phyloP scores from a whole-genome alignment of 2,888 invertebrate genomes.

The Panzeria rudis region DNA sequence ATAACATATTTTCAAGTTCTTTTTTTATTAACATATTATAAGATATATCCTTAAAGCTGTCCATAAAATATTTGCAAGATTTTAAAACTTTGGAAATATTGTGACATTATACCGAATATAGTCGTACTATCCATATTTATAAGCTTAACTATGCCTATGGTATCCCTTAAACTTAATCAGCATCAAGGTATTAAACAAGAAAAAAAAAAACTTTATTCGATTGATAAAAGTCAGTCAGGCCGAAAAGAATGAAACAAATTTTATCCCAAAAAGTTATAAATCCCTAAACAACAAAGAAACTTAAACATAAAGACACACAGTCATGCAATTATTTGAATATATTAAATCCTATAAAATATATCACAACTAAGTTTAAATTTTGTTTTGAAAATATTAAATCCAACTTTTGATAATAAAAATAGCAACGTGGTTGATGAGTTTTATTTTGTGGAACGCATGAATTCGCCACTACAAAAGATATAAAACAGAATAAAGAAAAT shows the following conservation, averaged over 20 bases:
- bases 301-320: not conserved
- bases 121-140: not conserved
- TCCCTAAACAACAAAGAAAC: not conserved
- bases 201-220: conserved; percentile 29
- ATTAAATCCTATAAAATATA: not conserved
- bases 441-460: conserved; percentile 21
- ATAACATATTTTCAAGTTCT: not conserved
- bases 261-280: conserved; percentile 33
- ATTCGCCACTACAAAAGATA: not conserved
- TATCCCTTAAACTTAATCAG: conserved; percentile 26
- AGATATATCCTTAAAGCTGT: not conserved
- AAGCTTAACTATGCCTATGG: not conserved
- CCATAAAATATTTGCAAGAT: not conserved
- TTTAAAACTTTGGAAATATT: not conserved
- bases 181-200: conserved; percentile 12
- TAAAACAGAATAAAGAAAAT: not conserved
- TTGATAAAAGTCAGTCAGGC: conserved; percentile 46
- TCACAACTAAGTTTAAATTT: not conserved
- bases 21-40: not conserved
- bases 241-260: conserved; percentile 37
- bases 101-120: not conserved
- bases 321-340: not conserved
- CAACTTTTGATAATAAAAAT: not conserved
- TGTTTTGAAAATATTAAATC: conserved; percentile 12
- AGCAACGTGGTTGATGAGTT: not conserved